These are phyloP conservation scores for Calephelis nemesis DNA, from an alignment of 1,140 invertebrate species.

Conservation along the genomic window DNA sequence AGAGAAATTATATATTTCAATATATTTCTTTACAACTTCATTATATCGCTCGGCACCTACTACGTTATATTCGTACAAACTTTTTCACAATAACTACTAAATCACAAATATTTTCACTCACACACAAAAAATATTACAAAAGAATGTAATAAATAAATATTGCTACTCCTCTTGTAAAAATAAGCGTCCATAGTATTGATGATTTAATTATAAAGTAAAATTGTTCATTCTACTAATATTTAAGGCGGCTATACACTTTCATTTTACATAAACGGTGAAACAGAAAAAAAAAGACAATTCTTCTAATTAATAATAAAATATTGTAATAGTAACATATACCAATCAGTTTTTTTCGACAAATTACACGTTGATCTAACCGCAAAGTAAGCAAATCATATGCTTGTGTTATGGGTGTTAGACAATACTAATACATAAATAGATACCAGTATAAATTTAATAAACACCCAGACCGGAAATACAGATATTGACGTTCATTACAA, in stretches of 20 bases:
- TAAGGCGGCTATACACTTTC: not conserved
- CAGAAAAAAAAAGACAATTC: too few relatives aligned
- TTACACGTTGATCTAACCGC: too few relatives aligned
- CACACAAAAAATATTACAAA: constrained; percentile 40
- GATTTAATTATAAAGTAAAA: constrained; percentile 21
- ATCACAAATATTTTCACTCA: constrained; percentile 49
- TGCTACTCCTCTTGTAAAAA: constrained; percentile 57
- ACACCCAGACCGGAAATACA: too few relatives aligned
- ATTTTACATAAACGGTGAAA: too few relatives aligned
- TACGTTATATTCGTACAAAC: constrained; percentile 47
- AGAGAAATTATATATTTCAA: constrained; percentile 72
- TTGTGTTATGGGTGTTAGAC: too few relatives aligned
- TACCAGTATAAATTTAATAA: too few relatives aligned
- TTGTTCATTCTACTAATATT: not conserved
- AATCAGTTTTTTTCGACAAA: too few relatives aligned
- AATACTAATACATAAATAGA: too few relatives aligned
- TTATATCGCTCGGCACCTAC: constrained; percentile 42
- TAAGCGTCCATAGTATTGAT: constrained; percentile 38
- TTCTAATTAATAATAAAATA: too few relatives aligned
- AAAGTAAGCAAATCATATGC: too few relatives aligned
- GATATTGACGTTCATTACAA: too few relatives aligned
- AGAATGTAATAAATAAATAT: constrained; percentile 62
- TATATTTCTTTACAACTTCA: constrained; percentile 59
- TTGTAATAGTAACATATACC: too few relatives aligned
- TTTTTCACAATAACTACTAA: constrained; percentile 39